Conservation (phyloP, 2,888 invertebrate genomes). For the Anorthoa munda region DNA sequence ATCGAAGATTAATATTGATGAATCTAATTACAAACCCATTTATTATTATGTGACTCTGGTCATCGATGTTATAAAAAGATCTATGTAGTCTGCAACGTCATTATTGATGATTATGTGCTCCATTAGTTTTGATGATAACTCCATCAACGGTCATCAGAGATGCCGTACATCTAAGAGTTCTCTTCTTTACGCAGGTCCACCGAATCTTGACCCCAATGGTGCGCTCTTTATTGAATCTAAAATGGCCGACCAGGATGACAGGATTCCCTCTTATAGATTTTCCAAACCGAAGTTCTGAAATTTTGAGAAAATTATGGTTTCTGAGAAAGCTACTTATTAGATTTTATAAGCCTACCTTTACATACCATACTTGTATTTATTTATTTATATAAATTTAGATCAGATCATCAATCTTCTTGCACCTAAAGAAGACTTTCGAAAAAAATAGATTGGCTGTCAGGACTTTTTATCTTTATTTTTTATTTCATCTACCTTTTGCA, state of each 20-base stretch:
- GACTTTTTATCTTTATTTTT: too few relatives aligned
- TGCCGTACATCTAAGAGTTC: constrained; percentile 63
- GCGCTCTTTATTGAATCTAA: constrained; percentile 62
- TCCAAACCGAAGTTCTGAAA: constrained; percentile 56
- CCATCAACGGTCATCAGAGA: constrained; percentile 64
- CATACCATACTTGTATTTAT: too few relatives aligned
- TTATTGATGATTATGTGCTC: constrained; percentile 51
- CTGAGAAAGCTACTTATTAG: background rate
- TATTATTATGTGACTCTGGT: too few relatives aligned
- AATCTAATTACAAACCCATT: too few relatives aligned
- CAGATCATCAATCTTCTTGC: background rate
- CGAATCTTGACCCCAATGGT: constrained; percentile 52
- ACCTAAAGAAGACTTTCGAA: too few relatives aligned
- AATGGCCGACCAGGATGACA: constrained; percentile 61
- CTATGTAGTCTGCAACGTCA: background rate
- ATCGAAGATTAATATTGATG: too few relatives aligned
- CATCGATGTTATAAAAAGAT: too few relatives aligned
- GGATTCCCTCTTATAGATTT: constrained; percentile 65
- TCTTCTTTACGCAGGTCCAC: constrained; percentile 71
- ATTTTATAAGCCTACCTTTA: too few relatives aligned
- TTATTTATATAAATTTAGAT: too few relatives aligned
- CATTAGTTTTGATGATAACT: constrained; percentile 47
- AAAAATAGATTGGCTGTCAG: too few relatives aligned
- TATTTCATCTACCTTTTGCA: too few relatives aligned
- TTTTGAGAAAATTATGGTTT: background rate